Conservation (phyloP, 2,888 invertebrate genomes). For the Tinea pellionella region DNA sequence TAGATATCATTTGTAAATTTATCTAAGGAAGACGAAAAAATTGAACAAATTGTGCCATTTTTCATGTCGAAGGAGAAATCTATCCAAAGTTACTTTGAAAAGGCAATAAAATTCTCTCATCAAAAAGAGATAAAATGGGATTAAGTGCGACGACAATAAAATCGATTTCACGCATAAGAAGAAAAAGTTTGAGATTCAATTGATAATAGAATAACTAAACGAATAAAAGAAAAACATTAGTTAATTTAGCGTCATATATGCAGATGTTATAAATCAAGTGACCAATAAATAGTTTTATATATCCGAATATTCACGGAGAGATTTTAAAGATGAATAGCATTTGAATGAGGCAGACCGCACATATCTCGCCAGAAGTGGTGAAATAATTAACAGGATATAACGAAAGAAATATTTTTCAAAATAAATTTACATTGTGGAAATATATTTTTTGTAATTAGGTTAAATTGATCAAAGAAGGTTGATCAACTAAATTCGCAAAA, state of each 20-base stretch:
- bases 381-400: not conserved
- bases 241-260: not conserved
- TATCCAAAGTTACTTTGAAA: not conserved
- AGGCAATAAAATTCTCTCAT: not conserved
- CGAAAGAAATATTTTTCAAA: not conserved
- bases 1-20: not conserved
- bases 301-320: not conserved
- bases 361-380: not conserved
- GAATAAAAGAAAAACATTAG: too few relatives aligned
- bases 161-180: conserved; percentile 5
- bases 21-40: not conserved
- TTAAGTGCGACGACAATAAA: conserved; percentile 6
- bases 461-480: too few relatives aligned
- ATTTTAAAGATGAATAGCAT: not conserved
- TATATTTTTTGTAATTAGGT: too few relatives aligned
- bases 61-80: not conserved
- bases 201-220: not conserved
- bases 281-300: not conserved
- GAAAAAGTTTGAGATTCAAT: not conserved
- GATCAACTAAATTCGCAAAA: too few relatives aligned
- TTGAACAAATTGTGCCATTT: conserved; percentile 4
- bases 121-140: not conserved
- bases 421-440: too few relatives aligned
- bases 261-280: not conserved
- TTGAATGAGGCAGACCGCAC: not conserved